These are phyloP conservation scores for Drosophila parabipectinata DNA, from an alignment of 1,140 invertebrate genomes.

Conservation along the genomic window DNA sequence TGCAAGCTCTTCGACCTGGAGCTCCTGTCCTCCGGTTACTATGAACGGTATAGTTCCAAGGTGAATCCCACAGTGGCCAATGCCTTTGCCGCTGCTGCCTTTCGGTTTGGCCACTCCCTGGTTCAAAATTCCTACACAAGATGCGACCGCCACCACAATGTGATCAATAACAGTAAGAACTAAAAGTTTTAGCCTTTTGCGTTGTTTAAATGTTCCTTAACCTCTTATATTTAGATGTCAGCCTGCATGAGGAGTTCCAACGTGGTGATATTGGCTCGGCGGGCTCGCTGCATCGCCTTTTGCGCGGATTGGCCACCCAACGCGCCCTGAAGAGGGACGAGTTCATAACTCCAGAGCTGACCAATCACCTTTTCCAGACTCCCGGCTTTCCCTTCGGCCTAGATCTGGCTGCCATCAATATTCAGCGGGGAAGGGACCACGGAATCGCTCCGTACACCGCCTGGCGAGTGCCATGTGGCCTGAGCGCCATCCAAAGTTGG, in stretches of 20 bases:
- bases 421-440: conserved; percentile 95
- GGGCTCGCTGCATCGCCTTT: conserved; percentile 91
- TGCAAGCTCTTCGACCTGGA: conserved; percentile 90
- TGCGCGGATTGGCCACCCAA: conserved; percentile 91
- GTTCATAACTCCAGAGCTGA: conserved; percentile 92
- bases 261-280: conserved; percentile 87
- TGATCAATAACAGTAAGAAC: conserved; percentile 88
- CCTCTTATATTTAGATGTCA: conserved; percentile 86
- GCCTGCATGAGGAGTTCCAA: conserved; percentile 89
- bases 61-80: conserved; percentile 95
- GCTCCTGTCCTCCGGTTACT: conserved; percentile 87
- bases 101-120: conserved; percentile 97
- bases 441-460: conserved; percentile 92
- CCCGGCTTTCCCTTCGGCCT: conserved; percentile 89
- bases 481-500: conserved; percentile 89
- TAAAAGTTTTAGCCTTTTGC: accelerated
- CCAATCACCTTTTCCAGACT: conserved; percentile 94
- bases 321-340: conserved; percentile 92
- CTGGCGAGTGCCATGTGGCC: conserved; percentile 92
- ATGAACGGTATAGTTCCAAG: conserved; percentile 90
- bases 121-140: conserved; percentile 91
- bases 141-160: conserved; percentile 87
- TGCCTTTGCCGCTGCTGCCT: conserved; percentile 97
- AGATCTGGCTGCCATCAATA: conserved; percentile 95
- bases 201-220: neutral